phyloP scores from a whole-genome alignment of 2,113 vertebrate genomes.

The Phaetusa simplex region DNA sequence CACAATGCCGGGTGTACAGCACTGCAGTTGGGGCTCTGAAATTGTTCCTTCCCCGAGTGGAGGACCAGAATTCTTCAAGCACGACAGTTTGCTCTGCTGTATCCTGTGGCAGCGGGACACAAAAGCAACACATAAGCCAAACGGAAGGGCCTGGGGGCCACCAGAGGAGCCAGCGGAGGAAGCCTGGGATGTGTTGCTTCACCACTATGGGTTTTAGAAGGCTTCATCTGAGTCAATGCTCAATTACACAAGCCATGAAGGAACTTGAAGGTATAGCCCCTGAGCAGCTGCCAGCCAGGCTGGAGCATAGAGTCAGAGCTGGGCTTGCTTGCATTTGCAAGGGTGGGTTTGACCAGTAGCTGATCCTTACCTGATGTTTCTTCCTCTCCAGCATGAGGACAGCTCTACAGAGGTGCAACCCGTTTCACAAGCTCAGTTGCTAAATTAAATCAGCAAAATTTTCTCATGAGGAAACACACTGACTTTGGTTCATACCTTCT shows the following conservation, averaged over 20 bases:
- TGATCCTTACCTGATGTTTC: background rate
- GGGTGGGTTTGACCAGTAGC: background rate
- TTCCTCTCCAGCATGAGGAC: background rate
- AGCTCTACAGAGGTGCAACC: background rate
- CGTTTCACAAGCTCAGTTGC: background rate
- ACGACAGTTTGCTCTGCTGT: background rate
- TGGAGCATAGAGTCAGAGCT: background rate
- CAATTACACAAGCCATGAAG: background rate
- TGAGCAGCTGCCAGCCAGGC: background rate
- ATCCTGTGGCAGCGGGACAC: background rate
- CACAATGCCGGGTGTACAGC: rapidly evolving
- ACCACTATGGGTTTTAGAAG: background rate
- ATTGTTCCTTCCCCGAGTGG: background rate
- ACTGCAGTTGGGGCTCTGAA: rapidly evolving
- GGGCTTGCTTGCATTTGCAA: background rate
- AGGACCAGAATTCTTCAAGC: background rate
- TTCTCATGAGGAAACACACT: background rate
- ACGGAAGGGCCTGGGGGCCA: background rate
- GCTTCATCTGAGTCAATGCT: background rate
- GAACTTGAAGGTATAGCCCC: background rate
- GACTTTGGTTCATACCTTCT: background rate
- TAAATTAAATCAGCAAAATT: background rate
- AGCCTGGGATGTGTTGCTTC: background rate
- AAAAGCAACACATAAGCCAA: rapidly evolving
- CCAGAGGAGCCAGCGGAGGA: background rate